Evolutionary conservation across 2,113 vertebrate genomes (phyloP), one percentile per base, ranked within the genome.

Genomic region (Esox niger): DNA sequence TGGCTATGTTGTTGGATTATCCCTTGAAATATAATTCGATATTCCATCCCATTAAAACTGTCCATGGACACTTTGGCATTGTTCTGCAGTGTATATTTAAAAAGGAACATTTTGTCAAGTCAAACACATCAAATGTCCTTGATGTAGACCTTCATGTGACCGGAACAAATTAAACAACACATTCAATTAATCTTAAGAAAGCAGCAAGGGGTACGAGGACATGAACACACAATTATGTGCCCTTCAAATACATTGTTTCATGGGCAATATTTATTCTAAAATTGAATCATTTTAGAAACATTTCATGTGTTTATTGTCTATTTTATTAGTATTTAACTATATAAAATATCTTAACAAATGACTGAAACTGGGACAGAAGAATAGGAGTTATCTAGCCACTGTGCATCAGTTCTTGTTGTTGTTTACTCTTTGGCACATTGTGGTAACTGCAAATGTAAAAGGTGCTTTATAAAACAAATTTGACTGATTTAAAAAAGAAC

Each of bases 101-200:
- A n/a, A 61, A 38, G 58, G 58, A 86, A 85, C 66, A 21, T 80
- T 79, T 60, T 26, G 1, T 2, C 27, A 29, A 25, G 63, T 79
- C 59, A n/a, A 66, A 11, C 56, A 54, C 1, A 0, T 9, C 64
- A 27, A 21, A 33, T 76, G 68, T 52, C 25, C 62, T 74, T 55
- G 64, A 68, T 63, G 47, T 62, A 43, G 38, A 43, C 38, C 38
- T 43, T 11, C 38, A 6, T 66, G 69, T 75, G 69, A 75, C 43
- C 69, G 66, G 23, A 63, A 71, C 77, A 54, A 27, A 59, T 60
- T 58, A 67, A 74, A 25, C 32, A 38, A 31, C 46, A 47, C 65
- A 27, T 1, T 11, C 64, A 73, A 57, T 57, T 2, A 73, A 35
- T 68, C 43, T 27, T 49, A 66, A 78, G 84, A 57, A 21, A 52